Conservation (phyloP, 2,113 vertebrate genomes). For the Meriones unguiculatus region DNA sequence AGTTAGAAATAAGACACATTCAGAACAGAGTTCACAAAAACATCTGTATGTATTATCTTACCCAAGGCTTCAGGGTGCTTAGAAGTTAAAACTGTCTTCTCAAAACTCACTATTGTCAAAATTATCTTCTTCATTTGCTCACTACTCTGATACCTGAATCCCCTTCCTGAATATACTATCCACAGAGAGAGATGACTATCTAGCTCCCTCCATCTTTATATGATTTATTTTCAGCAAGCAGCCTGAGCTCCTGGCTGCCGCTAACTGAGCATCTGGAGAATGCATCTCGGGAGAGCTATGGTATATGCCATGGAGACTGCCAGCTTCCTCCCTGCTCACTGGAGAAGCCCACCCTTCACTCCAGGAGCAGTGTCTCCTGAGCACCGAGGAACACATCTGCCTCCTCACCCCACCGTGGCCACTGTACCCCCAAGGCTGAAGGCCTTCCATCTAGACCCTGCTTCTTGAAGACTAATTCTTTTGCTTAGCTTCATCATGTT, state of each 20-base stretch:
- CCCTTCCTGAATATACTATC: not conserved
- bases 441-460: not conserved
- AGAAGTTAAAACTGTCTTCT: not conserved
- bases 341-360: not conserved
- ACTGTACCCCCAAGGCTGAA: rapidly evolving
- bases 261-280: not conserved
- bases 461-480: not conserved
- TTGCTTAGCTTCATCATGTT: not conserved
- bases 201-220: not conserved
- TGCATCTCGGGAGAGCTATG: rapidly evolving
- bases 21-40: not conserved
- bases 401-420: not conserved
- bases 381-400: too few relatives aligned
- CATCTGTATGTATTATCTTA: not conserved
- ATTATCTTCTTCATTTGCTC: not conserved
- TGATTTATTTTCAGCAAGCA: not conserved
- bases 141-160: not conserved
- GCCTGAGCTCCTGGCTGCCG: too few relatives aligned
- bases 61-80: not conserved
- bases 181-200: not conserved
- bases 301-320: not conserved
- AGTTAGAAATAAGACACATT: not conserved
- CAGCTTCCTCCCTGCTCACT: not conserved
- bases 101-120: not conserved
- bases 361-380: not conserved